Percentiles rank a stretch among this genome's conserved stretches.
Evolutionary conservation across 2,888 invertebrate genomes (phyloP).

Genomic region (Eristalis tenax): DNA sequence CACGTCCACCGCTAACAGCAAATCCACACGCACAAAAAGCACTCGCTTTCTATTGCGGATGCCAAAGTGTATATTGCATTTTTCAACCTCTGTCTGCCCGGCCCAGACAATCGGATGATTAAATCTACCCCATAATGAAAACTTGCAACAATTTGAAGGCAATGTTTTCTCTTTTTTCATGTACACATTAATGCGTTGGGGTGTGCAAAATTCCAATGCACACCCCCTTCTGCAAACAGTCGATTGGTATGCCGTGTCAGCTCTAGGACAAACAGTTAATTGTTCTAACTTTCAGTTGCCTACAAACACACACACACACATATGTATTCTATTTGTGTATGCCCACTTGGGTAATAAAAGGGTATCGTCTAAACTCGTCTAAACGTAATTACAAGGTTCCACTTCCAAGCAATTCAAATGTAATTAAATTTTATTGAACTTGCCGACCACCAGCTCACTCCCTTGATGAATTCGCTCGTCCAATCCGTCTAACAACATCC

Average conservation of each 20-base stretch:
- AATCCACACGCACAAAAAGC: neutral
- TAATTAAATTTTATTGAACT: conserved; percentile 67
- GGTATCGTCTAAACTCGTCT: neutral
- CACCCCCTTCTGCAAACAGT: neutral
- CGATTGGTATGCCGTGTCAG: neutral
- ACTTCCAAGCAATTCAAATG: conserved; percentile 62
- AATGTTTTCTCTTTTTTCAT: neutral
- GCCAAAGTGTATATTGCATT: neutral
- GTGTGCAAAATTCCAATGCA: neutral
- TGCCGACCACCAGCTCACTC: neutral
- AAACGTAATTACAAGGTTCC: conserved; percentile 63
- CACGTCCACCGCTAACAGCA: neutral
- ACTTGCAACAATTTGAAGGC: neutral
- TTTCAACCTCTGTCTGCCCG: neutral
- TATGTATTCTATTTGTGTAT: neutral
- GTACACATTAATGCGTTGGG: neutral
- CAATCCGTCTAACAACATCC: neutral
- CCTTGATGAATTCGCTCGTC: neutral
- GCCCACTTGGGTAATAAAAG: neutral
- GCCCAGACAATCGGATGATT: neutral
- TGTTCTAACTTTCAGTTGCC: neutral
- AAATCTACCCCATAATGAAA: neutral
- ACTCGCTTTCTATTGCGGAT: neutral
- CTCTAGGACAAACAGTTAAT: neutral
- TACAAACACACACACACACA: neutral